phyloP scores from a whole-genome alignment of 2,797 vertebrate genomes.

The Chaenodraco wilsoni region DNA sequence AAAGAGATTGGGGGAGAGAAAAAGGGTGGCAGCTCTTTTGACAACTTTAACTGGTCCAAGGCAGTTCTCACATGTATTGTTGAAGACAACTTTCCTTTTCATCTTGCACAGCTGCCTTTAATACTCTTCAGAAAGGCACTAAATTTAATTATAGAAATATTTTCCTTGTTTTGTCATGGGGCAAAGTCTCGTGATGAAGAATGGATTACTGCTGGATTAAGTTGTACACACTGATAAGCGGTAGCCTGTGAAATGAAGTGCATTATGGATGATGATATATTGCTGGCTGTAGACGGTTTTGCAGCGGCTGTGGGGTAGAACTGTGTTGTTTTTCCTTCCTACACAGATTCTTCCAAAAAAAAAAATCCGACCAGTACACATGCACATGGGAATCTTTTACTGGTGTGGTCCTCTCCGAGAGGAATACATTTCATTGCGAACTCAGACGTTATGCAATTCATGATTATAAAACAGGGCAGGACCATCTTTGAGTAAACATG shows the following conservation, averaged over 20 bases:
- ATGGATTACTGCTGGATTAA: conserved; percentile 26
- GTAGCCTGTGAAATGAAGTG: conserved; percentile 52
- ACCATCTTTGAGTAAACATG: conserved; percentile 13
- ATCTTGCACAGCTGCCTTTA: conserved; percentile 75
- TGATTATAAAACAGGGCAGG: conserved; percentile 31
- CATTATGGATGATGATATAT: conserved; percentile 42
- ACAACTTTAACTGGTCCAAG: conserved; percentile 42
- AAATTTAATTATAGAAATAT: conserved; percentile 66
- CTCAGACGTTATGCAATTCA: conserved; percentile 38
- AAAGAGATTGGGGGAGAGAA: background rate
- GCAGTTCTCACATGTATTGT: conserved; percentile 60
- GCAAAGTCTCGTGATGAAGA: conserved; percentile 41
- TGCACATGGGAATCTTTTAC: conserved; percentile 44
- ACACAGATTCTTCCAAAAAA: conserved; percentile 45
- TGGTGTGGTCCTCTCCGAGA: conserved; percentile 25
- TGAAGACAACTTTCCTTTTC: conserved; percentile 64
- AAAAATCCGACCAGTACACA: conserved; percentile 38
- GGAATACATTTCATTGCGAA: conserved; percentile 20
- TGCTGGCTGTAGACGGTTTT: conserved; percentile 13
- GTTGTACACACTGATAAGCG: conserved; percentile 50
- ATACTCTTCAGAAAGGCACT: conserved; percentile 60
- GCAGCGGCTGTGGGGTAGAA: background rate
- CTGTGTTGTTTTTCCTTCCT: conserved; percentile 13
- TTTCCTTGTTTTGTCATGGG: conserved; percentile 69
- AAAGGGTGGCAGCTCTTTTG: conserved; percentile 19